These are phyloP conservation scores for Cartodere bifasciata DNA, from an alignment of 2,888 invertebrate species.

Conservation along the genomic window DNA sequence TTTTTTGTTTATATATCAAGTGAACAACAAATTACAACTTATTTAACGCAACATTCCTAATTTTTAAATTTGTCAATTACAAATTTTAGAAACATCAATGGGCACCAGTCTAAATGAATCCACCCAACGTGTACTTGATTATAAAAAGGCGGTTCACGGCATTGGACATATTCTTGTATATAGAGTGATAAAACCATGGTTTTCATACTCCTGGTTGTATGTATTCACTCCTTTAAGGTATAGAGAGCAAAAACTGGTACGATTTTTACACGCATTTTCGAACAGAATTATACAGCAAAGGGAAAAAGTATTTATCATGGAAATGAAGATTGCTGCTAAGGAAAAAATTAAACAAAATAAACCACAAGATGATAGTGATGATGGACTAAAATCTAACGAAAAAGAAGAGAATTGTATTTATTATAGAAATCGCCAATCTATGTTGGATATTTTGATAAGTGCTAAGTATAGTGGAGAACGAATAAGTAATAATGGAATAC, in stretches of 20 bases:
- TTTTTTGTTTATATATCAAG: too few relatives aligned
- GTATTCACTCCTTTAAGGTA: neutral
- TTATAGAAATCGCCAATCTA: neutral
- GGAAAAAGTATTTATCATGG: neutral
- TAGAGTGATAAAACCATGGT: neutral
- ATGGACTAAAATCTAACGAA: too few relatives aligned
- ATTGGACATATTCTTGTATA: neutral
- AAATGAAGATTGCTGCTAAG: neutral
- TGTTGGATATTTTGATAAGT: neutral
- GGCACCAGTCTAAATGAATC: neutral
- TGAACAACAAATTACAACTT: too few relatives aligned
- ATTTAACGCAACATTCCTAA: too few relatives aligned
- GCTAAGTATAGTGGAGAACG: neutral
- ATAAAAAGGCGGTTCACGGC: neutral
- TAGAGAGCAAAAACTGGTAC: neutral
- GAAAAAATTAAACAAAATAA: too few relatives aligned
- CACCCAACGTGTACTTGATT: neutral
- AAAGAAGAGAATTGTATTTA: too few relatives aligned
- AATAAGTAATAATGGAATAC: neutral
- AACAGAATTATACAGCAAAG: neutral
- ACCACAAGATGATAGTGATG: too few relatives aligned
- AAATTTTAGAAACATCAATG: neutral
- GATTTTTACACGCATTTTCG: neutral
- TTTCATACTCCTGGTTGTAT: neutral
- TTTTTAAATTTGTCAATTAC: too few relatives aligned